Base-by-base conservation (phyloP, 2,888 invertebrate genomes). In the Crepidodera aurea region DNA sequence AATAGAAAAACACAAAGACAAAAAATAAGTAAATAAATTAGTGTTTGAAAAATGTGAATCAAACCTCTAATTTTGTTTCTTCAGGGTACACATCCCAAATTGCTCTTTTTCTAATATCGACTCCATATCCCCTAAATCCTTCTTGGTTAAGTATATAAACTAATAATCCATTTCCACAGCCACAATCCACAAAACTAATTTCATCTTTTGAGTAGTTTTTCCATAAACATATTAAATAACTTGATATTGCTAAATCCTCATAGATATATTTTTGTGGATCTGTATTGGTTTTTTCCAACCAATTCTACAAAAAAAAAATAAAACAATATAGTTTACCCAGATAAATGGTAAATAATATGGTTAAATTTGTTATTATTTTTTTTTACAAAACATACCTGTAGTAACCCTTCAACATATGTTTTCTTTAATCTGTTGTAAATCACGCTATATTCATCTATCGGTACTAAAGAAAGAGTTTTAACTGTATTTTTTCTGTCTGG, bases 81-180 rank as follows among this genome's bases (percentile, higher is more conserved):
- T 82, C 70, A 4, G 90, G 87, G 79, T 90, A 96, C 59, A 88
- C 81, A 66, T 91, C 87, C 98, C 98, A 99, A 71, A 97, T 92
- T 77, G 91, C 90, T 69, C 98, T 85, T 73, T 86, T 87, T 59
- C 95, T 84, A 0, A 96, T 84, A 84, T 97, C 97, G 69, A 94
- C 85, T 1, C 96, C 96, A 65, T 88, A 81, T 10, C 96, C 96
- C 6, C 80, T 77, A 81, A 88, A 88, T n/a, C 96, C 96, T 83
- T 97, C 96, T 71, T 87, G 85, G 44, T 87, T 86, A 10, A 98
- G 83, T 69, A 98, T 89, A 78, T 93, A 89, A 1, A 96, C 96
- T 6, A 98, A 82, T 19, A 98, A 84, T 10, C 99, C 99, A 84
- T 99, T 99, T 0, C 99, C 98, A 85, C 98, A 99, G 0, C 99